These are phyloP conservation scores for Thaumetopoea pityocampa DNA, from an alignment of 1,140 invertebrate species.

Conservation along the genomic window DNA sequence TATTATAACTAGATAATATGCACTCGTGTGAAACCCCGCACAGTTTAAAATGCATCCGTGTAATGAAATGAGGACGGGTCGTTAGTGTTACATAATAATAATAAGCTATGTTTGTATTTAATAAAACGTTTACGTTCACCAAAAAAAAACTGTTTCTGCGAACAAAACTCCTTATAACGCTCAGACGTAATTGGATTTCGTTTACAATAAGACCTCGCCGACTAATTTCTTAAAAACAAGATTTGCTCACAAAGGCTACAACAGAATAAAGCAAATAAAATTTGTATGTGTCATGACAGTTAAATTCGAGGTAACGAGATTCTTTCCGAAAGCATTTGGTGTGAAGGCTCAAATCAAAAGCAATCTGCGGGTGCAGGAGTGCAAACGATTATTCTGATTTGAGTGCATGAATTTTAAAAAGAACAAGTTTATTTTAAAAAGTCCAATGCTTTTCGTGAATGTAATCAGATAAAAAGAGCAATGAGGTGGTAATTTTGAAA, in stretches of 20 bases:
- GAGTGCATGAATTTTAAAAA: constrained; percentile 5
- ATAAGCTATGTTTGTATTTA: neutral
- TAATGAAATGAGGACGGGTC: too few species aligned
- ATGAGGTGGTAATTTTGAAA: too few species aligned
- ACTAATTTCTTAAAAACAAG: constrained; percentile 53
- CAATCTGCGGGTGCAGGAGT: constrained; percentile 41
- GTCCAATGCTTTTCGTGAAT: too few species aligned
- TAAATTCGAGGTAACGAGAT: constrained; percentile 64
- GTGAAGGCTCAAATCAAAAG: constrained; percentile 44
- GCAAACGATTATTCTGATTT: constrained; percentile 6
- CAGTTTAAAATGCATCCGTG: too few species aligned
- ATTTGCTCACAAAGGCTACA: constrained; percentile 57
- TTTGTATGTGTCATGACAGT: constrained; percentile 63
- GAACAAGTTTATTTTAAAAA: neutral
- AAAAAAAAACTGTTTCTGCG: constrained; percentile 19
- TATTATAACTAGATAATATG: too few species aligned
- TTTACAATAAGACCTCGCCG: constrained; percentile 39
- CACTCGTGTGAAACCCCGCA: too few species aligned
- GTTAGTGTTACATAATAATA: neutral
- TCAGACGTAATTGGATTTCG: constrained; percentile 38
- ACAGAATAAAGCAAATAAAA: constrained; percentile 47
- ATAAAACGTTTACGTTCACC: constrained; percentile 13
- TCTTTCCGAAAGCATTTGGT: constrained; percentile 43
- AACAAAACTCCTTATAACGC: constrained; percentile 21
- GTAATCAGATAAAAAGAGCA: too few species aligned